phyloP scores from a whole-genome alignment of 2,113 vertebrate genomes.

The Ailurus styani region DNA sequence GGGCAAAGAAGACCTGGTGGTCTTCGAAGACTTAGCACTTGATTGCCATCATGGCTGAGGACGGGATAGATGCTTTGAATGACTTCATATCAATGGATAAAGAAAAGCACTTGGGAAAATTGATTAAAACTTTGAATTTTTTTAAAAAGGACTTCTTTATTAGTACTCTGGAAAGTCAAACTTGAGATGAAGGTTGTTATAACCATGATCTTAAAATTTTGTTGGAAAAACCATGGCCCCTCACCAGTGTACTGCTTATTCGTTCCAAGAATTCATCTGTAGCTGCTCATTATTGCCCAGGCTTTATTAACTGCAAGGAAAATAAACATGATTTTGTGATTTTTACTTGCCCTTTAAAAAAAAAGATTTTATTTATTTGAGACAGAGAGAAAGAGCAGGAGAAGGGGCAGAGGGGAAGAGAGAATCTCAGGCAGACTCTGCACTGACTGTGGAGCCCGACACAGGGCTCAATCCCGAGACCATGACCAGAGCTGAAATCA shows the following conservation, averaged over 20 bases:
- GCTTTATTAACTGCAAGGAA: background rate
- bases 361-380: background rate
- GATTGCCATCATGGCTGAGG: background rate
- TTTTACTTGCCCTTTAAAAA: background rate
- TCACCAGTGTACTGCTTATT: rapidly evolving
- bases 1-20: background rate
- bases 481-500: background rate
- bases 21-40: background rate
- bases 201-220: too few relatives aligned
- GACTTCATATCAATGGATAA: background rate
- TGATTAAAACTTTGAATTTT: background rate
- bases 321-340: background rate
- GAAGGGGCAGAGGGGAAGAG: background rate
- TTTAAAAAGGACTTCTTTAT: background rate
- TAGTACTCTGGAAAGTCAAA: too few relatives aligned
- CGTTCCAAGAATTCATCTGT: background rate
- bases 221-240: background rate
- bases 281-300: background rate
- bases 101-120: background rate
- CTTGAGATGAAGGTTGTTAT: rapidly evolving
- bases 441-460: too few relatives aligned
- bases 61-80: rapidly evolving
- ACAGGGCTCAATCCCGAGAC: too few relatives aligned
- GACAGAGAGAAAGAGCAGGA: background rate
- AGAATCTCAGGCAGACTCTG: background rate